Conservation (phyloP, 1,140 invertebrate species). For the Gryon sp. region DNA sequence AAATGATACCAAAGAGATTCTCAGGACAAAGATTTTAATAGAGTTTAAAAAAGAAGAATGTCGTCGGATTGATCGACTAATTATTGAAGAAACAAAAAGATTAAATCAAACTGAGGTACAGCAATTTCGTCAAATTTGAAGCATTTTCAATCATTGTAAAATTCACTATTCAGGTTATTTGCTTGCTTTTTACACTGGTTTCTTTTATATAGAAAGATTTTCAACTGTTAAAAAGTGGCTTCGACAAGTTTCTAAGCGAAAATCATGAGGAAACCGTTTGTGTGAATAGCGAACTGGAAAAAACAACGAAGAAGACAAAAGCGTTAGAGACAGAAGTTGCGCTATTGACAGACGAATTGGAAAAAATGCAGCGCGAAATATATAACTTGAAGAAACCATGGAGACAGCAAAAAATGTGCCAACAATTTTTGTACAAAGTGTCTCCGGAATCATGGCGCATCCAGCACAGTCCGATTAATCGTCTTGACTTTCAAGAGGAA, state of each 20-base stretch:
- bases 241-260: conserved; percentile 83
- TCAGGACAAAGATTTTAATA: conserved; percentile 80
- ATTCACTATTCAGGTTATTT: too few species aligned
- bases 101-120: conserved; percentile 80
- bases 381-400: conserved; percentile 83
- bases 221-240: conserved; percentile 80
- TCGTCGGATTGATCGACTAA: conserved; percentile 81
- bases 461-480: conserved; percentile 26
- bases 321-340: conserved; percentile 76
- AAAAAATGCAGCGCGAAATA: conserved; percentile 80
- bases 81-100: conserved; percentile 80
- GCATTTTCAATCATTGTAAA: too few species aligned
- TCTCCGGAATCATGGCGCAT: conserved; percentile 76
- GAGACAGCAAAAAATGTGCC: conserved; percentile 82
- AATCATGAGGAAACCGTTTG: conserved; percentile 75
- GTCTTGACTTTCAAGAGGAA: neutral
- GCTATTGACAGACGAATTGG: conserved; percentile 68
- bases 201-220: conserved; percentile 65
- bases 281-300: conserved; percentile 72
- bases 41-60: conserved; percentile 82
- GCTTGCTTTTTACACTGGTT: too few species aligned
- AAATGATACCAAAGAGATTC: conserved; percentile 80
- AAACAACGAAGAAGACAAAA: conserved; percentile 76
- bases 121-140: too few species aligned
- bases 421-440: conserved; percentile 82